phyloP scores from a whole-genome alignment of 2,888 invertebrate genomes.

The Carcina quercana region DNA sequence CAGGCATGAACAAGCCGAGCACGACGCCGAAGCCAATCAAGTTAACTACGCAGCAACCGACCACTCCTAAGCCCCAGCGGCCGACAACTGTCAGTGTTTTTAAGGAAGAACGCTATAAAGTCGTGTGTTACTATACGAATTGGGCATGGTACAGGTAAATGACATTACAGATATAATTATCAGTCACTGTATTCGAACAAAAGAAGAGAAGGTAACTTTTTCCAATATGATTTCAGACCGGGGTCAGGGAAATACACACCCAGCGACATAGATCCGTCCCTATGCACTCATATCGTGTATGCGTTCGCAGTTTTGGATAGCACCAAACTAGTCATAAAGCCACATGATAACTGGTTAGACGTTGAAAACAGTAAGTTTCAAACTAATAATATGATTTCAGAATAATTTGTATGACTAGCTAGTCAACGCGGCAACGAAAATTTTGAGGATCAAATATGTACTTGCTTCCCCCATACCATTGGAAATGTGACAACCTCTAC shows the following conservation, averaged over 20 bases:
- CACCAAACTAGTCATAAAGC: constrained; percentile 83
- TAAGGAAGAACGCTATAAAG: constrained; percentile 76
- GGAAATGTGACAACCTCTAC: too few relatives aligned
- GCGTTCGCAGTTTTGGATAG: constrained; percentile 92
- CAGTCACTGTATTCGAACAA: too few relatives aligned
- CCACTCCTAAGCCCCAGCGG: constrained; percentile 8
- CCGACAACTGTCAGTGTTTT: constrained; percentile 16
- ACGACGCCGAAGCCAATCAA: constrained; percentile 22
- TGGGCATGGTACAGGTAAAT: constrained; percentile 90
- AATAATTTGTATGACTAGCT: too few relatives aligned
- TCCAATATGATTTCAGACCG: constrained; percentile 66
- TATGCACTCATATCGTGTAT: constrained; percentile 94
- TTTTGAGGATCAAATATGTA: too few relatives aligned
- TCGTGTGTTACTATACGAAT: constrained; percentile 94
- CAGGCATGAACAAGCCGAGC: constrained; percentile 24
- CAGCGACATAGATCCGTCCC: constrained; percentile 85
- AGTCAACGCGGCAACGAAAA: not conserved
- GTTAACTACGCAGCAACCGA: constrained; percentile 16
- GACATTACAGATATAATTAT: too few relatives aligned
- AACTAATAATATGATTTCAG: too few relatives aligned
- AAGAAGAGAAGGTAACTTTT: not conserved
- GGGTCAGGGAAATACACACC: constrained; percentile 87
- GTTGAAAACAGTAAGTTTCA: constrained; percentile 85
- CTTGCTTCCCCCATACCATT: too few relatives aligned
- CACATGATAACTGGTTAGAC: constrained; percentile 92